A percentile compares a stretch with the other conserved stretches of the same genome.
Conservation (phyloP, 1,140 invertebrate species). For the Papilio xuthus region DNA sequence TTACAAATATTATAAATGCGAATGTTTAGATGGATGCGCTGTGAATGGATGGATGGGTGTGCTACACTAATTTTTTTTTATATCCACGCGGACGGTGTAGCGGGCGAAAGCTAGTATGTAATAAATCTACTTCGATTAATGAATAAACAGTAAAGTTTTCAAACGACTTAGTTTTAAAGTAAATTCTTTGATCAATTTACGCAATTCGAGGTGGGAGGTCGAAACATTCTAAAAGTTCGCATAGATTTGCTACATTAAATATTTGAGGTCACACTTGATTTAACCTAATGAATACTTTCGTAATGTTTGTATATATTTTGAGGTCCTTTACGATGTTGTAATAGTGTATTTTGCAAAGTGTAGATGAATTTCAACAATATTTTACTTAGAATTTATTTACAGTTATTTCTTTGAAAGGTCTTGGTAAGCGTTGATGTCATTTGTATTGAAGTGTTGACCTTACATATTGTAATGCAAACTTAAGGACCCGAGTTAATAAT, state of each 20-base stretch:
- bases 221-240: slow-evolving; percentile 9
- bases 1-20: too few relatives aligned
- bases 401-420: background rate
- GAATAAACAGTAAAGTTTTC: background rate
- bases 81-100: too few relatives aligned
- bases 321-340: slow-evolving; percentile 11
- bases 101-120: background rate
- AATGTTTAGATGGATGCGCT: too few relatives aligned
- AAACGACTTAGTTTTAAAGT: background rate
- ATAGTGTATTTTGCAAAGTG: slow-evolving; percentile 4
- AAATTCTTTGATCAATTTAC: slow-evolving; percentile 13
- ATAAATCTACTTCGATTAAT: background rate
- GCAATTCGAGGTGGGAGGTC: background rate
- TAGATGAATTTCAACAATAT: background rate
- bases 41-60: too few relatives aligned
- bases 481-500: background rate
- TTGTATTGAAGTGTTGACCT: background rate
- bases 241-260: slow-evolving; percentile 17
- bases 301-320: slow-evolving; percentile 21
- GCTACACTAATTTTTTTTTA: too few relatives aligned
- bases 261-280: slow-evolving; percentile 17
- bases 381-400: slow-evolving; percentile 6
- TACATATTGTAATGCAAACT: slow-evolving; percentile 8
- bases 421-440: background rate
- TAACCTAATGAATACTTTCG: slow-evolving; percentile 13